A percentile compares a stretch with the other conserved stretches of the same genome.
phyloP scores from a whole-genome alignment of 1,140 invertebrate genomes.

The Trypoxylus dichotomus region DNA sequence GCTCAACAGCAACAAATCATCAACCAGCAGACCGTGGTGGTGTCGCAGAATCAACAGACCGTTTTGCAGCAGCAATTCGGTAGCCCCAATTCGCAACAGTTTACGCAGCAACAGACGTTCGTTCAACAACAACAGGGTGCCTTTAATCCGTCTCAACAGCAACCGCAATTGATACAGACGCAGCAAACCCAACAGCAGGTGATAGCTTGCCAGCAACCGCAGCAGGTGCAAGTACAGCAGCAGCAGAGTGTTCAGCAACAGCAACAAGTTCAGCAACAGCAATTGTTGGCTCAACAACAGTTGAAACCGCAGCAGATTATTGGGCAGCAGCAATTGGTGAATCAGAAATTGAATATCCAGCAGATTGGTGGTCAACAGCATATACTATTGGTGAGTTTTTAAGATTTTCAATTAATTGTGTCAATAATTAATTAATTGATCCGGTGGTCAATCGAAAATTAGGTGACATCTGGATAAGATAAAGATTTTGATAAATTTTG shows the following conservation, averaged over 20 bases:
- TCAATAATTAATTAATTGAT: no score
- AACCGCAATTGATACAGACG: conserved; percentile 29
- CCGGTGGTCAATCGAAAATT: no score
- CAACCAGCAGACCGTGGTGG: conserved; percentile 39
- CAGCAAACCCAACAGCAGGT: conserved; percentile 32
- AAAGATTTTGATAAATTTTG: no score
- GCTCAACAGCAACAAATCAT: conserved; percentile 40
- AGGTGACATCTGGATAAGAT: no score
- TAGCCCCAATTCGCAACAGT: conserved; percentile 3
- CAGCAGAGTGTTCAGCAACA: conserved; percentile 43
- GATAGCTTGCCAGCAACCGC: conserved; percentile 37
- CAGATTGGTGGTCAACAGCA: conserved; percentile 27
- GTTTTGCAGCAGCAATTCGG: conserved; percentile 33
- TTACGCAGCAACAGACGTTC: background rate
- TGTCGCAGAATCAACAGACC: conserved; percentile 15
- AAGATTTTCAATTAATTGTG: no score
- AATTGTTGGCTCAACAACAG: conserved; percentile 38
- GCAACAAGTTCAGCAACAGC: conserved; percentile 23
- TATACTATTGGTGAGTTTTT: conserved; percentile 21
- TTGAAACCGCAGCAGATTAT: conserved; percentile 36
- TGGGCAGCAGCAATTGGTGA: conserved; percentile 32
- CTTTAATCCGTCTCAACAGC: conserved; percentile 29
- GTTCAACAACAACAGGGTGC: conserved; percentile 15
- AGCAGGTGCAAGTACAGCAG: conserved; percentile 38
- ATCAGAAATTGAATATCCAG: conserved; percentile 40